Conservation (phyloP, 2,888 invertebrate genomes). For the Hirtodrosophila trivittata region DNA sequence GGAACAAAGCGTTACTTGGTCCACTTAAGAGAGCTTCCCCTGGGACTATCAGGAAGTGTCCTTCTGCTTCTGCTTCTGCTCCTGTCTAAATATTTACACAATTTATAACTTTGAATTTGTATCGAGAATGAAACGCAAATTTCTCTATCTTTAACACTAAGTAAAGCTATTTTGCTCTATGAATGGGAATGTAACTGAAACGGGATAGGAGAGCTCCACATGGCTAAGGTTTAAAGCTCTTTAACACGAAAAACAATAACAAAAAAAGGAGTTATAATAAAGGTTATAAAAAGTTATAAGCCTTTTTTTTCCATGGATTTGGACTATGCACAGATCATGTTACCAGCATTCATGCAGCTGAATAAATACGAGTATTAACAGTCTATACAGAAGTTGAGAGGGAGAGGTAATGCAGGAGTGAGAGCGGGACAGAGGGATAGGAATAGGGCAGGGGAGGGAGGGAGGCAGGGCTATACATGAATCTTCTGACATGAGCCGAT, state of each 20-base stretch:
- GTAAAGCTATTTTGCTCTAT: constrained; percentile 11
- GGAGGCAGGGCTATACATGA: constrained; percentile 15
- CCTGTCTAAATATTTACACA: constrained; percentile 76
- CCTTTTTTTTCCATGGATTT: constrained; percentile 22
- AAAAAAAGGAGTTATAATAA: no score
- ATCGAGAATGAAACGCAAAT: constrained; percentile 51
- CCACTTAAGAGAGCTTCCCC: constrained; percentile 54
- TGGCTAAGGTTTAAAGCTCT: not conserved
- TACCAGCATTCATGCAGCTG: constrained; percentile 71
- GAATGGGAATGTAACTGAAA: constrained; percentile 7
- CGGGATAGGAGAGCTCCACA: not conserved
- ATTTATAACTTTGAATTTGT: constrained; percentile 73
- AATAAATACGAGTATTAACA: constrained; percentile 50
- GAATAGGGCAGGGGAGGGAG: not conserved
- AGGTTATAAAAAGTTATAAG: constrained; percentile 47
- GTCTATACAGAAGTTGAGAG: constrained; percentile 13
- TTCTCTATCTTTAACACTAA: not conserved
- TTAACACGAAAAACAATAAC: not conserved
- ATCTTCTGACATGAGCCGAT: constrained; percentile 84
- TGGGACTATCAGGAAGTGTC: constrained; percentile 48
- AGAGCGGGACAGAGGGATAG: constrained; percentile 1
- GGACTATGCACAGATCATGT: constrained; percentile 63
- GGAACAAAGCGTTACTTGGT: constrained; percentile 35
- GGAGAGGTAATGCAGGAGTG: no score
- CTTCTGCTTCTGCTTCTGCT: constrained; percentile 30